Percentiles rank a stretch among this genome's conserved stretches.
Evolutionary conservation across 1,140 invertebrate genomes (phyloP).

Genomic region (Drosophila orosa): DNA sequence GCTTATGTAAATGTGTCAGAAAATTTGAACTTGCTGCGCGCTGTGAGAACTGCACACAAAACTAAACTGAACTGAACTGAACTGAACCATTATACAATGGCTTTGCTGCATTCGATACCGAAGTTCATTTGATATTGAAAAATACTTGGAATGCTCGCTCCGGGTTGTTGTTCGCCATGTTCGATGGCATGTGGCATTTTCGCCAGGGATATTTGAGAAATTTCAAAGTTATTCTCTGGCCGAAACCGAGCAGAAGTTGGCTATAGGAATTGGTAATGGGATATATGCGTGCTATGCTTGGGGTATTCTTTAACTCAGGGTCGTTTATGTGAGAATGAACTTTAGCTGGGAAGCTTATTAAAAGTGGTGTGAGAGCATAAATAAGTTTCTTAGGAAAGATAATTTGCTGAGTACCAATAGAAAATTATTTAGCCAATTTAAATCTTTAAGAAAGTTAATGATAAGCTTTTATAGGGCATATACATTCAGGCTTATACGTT

Average conservation of each 20-base stretch:
- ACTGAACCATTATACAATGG: slow-evolving; percentile 59
- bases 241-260: slow-evolving; percentile 15
- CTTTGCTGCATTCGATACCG: slow-evolving; percentile 39
- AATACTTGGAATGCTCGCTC: slow-evolving; percentile 20
- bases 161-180: slow-evolving; percentile 23
- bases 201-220: slow-evolving; percentile 20
- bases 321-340: slow-evolving; percentile 16
- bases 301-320: slow-evolving; percentile 6
- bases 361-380: neutral
- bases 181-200: slow-evolving; percentile 45
- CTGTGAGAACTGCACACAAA: slow-evolving; percentile 67
- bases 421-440: too few species aligned
- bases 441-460: too few species aligned
- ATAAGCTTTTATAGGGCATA: too few species aligned
- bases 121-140: slow-evolving; percentile 46
- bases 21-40: slow-evolving; percentile 38
- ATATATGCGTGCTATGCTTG: slow-evolving; percentile 10
- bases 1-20: slow-evolving; percentile 71
- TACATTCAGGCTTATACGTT: too few species aligned
- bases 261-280: slow-evolving; percentile 35
- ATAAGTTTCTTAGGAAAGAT: too few species aligned
- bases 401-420: too few species aligned
- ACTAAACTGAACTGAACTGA: slow-evolving; percentile 23
- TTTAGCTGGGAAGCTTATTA: neutral
- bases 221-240: slow-evolving; percentile 10